Evolutionary conservation across 2,113 vertebrate genomes (phyloP).

Genomic region (Scophthalmus maximus): DNA sequence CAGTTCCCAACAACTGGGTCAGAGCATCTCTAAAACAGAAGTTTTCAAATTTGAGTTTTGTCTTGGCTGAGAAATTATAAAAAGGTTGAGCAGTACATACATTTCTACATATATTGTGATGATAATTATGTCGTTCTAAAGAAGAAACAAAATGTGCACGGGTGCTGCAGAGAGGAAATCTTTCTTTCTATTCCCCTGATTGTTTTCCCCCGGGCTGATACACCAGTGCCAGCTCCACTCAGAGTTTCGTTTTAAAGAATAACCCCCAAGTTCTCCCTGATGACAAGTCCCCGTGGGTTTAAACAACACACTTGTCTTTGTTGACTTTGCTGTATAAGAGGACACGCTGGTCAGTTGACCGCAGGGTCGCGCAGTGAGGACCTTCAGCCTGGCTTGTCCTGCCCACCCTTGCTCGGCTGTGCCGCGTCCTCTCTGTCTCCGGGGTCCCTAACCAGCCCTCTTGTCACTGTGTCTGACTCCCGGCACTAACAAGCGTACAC

Average conservation of each 20-base stretch:
- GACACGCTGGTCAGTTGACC: no score
- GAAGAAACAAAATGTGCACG: neutral
- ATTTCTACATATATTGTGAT: neutral
- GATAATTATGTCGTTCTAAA: neutral
- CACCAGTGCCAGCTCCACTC: neutral
- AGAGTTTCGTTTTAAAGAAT: neutral
- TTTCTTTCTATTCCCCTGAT: neutral
- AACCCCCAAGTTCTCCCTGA: neutral
- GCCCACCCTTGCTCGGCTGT: slow-evolving; percentile 21
- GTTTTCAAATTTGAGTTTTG: no score
- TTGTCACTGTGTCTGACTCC: slow-evolving; percentile 42
- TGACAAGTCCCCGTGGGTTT: slow-evolving; percentile 2
- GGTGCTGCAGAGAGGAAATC: neutral
- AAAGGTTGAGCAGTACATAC: neutral
- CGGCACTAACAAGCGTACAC: slow-evolving; percentile 49
- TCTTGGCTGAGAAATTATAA: neutral
- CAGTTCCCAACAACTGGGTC: no score
- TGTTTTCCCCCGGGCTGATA: neutral
- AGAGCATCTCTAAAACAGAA: no score
- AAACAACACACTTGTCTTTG: slow-evolving; percentile 33
- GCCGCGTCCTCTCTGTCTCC: slow-evolving; percentile 35
- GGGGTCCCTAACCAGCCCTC: slow-evolving; percentile 48
- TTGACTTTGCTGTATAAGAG: slow-evolving; percentile 30
- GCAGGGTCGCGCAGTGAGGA: neutral
- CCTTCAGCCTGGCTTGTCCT: slow-evolving; percentile 36